These are phyloP conservation scores for Galeruca laticollis DNA, from an alignment of 2,888 invertebrate genomes.

Conservation along the genomic window DNA sequence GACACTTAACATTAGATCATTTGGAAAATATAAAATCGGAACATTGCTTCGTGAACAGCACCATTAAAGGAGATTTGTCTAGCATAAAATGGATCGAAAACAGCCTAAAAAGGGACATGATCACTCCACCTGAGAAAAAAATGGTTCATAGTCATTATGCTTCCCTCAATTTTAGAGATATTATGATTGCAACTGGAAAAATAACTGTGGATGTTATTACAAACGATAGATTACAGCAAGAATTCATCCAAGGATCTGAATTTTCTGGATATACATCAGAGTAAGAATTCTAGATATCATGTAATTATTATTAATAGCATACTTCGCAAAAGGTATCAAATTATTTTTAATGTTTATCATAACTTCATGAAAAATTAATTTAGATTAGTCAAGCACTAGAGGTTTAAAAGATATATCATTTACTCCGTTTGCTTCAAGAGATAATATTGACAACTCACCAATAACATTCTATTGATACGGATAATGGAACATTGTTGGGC, in stretches of 20 bases:
- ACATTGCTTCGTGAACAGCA: background rate
- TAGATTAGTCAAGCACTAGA: too few relatives aligned
- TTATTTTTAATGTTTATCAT: too few relatives aligned
- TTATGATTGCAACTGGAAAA: slow-evolving; percentile 94
- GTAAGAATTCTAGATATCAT: background rate
- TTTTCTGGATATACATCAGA: slow-evolving; percentile 68
- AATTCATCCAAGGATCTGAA: slow-evolving; percentile 78
- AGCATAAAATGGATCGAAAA: background rate
- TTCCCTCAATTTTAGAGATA: slow-evolving; percentile 92
- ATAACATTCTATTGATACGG: too few relatives aligned
- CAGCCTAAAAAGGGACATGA: background rate
- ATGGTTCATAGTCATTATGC: slow-evolving; percentile 71
- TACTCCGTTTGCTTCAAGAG: too few relatives aligned
- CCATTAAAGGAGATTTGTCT: background rate
- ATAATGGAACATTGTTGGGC: too few relatives aligned
- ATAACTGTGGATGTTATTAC: slow-evolving; percentile 86
- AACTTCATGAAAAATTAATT: too few relatives aligned
- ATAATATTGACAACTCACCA: too few relatives aligned
- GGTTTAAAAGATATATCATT: too few relatives aligned
- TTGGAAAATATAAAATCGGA: background rate
- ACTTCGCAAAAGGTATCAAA: too few relatives aligned
- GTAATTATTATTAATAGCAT: too few relatives aligned
- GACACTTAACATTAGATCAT: background rate
- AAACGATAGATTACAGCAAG: slow-evolving; percentile 73
- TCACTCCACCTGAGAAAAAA: background rate